phyloP scores from a whole-genome alignment of 1,140 invertebrate genomes.

The Atta cephalotes region DNA sequence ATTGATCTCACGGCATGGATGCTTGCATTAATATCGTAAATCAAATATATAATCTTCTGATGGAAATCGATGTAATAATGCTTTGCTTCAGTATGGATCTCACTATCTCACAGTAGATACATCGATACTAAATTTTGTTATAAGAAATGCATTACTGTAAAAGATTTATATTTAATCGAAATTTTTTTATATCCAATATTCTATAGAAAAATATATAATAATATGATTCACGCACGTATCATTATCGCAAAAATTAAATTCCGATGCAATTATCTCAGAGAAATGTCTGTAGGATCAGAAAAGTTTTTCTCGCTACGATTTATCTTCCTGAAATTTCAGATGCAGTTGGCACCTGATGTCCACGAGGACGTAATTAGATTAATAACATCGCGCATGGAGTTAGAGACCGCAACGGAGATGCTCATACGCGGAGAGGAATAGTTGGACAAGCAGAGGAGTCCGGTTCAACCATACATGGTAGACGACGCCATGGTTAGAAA shows the following conservation, averaged over 20 bases:
- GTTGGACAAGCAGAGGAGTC: constrained; percentile 46
- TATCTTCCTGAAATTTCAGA: constrained; percentile 42
- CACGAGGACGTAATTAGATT: constrained; percentile 50
- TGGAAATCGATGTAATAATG: constrained; percentile 48
- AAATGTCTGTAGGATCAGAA: background rate
- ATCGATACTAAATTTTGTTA: constrained; percentile 5
- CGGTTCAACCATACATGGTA: constrained; percentile 55
- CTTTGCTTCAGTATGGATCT: background rate
- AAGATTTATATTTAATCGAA: constrained; percentile 4
- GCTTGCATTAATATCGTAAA: constrained; percentile 56
- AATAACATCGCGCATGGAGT: constrained; percentile 6
- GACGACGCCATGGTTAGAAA: constrained; percentile 74
- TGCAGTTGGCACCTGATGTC: constrained; percentile 44
- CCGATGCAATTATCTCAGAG: background rate
- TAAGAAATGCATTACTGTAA: background rate
- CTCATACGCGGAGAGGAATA: constrained; percentile 5
- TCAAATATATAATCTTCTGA: constrained; percentile 46
- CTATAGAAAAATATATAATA: background rate
- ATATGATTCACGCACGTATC: background rate
- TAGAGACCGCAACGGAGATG: constrained; percentile 16
- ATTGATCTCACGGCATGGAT: constrained; percentile 39
- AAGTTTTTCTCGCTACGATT: constrained; percentile 37
- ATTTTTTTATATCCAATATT: background rate
- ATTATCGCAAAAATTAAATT: background rate
- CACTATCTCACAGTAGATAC: constrained; percentile 19